Conservation (phyloP, 2,797 vertebrate genomes). For the Typhlichthys subterraneus region DNA sequence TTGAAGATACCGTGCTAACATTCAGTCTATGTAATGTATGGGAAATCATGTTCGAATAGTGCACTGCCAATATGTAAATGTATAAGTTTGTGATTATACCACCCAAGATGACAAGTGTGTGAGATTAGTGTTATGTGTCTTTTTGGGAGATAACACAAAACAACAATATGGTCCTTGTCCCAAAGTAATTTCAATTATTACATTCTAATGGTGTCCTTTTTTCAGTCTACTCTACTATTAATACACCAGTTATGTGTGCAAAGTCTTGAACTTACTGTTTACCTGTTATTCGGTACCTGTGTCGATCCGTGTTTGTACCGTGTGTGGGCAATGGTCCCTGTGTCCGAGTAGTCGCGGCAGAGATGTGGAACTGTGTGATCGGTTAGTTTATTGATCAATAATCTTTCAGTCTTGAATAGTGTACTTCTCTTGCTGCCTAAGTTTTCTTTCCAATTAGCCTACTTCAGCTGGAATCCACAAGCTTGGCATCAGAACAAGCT, state of each 20-base stretch:
- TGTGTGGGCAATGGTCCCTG: slow-evolving; percentile 40
- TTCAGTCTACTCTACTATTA: slow-evolving; percentile 13
- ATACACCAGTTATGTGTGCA: slow-evolving; percentile 31
- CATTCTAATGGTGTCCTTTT: slow-evolving; percentile 34
- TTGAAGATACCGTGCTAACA: no score
- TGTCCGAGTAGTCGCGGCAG: slow-evolving; percentile 33
- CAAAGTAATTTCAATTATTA: slow-evolving; percentile 8
- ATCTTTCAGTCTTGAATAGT: slow-evolving; percentile 52
- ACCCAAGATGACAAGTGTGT: neutral
- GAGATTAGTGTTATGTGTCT: slow-evolving; percentile 14
- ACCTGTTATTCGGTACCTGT: slow-evolving; percentile 51
- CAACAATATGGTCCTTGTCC: slow-evolving; percentile 38
- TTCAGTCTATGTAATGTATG: no score
- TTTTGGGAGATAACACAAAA: slow-evolving; percentile 3
- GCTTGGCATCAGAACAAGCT: slow-evolving; percentile 43
- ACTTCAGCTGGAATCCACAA: slow-evolving; percentile 55
- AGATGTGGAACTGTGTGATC: slow-evolving; percentile 40
- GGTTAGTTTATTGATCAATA: slow-evolving; percentile 42
- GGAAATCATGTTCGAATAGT: no score
- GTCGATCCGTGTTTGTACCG: slow-evolving; percentile 45
- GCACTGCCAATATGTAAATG: neutral
- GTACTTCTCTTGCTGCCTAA: slow-evolving; percentile 27
- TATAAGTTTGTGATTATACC: slow-evolving; percentile 2
- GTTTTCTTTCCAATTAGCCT: slow-evolving; percentile 23
- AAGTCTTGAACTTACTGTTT: slow-evolving; percentile 33